Percentiles rank a stretch among this genome's conserved stretches.
Evolutionary conservation across 2,888 invertebrate species (phyloP).

Genomic region (Lasioglossum marginatum): DNA sequence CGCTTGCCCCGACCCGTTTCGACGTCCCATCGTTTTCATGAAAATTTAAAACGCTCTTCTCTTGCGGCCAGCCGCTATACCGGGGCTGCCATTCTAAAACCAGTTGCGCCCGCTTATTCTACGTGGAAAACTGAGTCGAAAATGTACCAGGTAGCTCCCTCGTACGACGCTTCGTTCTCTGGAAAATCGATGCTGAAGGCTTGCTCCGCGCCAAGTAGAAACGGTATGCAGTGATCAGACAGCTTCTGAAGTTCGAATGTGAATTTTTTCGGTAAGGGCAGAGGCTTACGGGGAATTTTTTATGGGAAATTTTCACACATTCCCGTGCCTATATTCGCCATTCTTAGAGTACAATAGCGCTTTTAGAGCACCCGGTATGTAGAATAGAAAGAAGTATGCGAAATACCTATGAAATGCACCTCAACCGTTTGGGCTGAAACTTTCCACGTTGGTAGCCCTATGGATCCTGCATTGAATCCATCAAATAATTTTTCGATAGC

Average conservation of each 20-base stretch:
- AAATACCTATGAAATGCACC: too few relatives aligned
- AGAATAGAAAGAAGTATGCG: too few relatives aligned
- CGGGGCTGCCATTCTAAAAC: neutral
- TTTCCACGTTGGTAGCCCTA: too few relatives aligned
- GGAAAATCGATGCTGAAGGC: neutral
- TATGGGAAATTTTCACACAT: neutral
- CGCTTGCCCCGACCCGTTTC: slow-evolving; percentile 20
- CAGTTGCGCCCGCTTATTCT: neutral
- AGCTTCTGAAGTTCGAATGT: neutral
- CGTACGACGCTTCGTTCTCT: neutral
- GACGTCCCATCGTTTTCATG: slow-evolving; percentile 28
- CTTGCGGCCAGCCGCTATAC: rapidly evolving
- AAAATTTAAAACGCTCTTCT: slow-evolving; percentile 5
- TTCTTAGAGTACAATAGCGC: neutral
- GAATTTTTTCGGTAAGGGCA: neutral
- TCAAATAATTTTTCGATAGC: too few relatives aligned
- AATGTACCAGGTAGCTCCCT: neutral
- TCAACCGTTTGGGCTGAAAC: too few relatives aligned
- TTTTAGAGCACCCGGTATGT: neutral
- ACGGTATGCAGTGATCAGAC: neutral
- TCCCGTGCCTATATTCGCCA: rapidly evolving
- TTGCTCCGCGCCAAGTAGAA: neutral
- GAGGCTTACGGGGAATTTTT: neutral
- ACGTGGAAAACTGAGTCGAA: neutral
- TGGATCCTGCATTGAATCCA: too few relatives aligned